These are phyloP conservation scores for Lochmaea capreae DNA, from an alignment of 2,888 invertebrate genomes.

Conservation along the genomic window DNA sequence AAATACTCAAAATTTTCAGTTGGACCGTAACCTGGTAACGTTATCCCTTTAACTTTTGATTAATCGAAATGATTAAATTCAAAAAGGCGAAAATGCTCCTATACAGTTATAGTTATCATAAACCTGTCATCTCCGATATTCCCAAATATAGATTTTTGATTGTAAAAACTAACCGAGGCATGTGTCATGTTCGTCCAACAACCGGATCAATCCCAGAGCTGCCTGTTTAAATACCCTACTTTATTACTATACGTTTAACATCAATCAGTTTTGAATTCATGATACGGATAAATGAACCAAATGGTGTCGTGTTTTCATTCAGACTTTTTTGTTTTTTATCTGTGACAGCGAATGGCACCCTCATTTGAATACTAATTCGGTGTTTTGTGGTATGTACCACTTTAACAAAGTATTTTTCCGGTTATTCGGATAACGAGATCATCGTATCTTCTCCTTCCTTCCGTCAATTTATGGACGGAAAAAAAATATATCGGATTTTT, in stretches of 20 bases:
- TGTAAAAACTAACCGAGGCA: neutral
- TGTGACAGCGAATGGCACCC: slow-evolving; percentile 17
- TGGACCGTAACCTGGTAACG: neutral
- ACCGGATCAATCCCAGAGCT: neutral
- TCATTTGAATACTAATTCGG: slow-evolving; percentile 36
- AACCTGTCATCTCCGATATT: neutral
- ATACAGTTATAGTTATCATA: neutral
- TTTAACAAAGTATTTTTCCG: slow-evolving; percentile 25
- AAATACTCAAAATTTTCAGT: neutral
- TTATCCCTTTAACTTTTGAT: neutral
- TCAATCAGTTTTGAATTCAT: slow-evolving; percentile 8
- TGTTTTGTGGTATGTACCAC: slow-evolving; percentile 31
- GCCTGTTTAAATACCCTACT: neutral
- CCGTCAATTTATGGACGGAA: neutral
- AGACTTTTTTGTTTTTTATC: slow-evolving; percentile 25
- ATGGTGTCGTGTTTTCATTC: slow-evolving; percentile 9
- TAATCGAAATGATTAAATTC: neutral
- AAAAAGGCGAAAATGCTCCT: neutral
- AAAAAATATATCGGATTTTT: neutral
- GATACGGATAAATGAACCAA: slow-evolving; percentile 17
- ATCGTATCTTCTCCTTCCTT: neutral
- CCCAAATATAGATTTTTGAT: neutral
- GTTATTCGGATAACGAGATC: neutral
- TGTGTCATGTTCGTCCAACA: neutral
- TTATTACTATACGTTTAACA: neutral